These are phyloP conservation scores for Agriotes lineatus DNA, from an alignment of 2,888 invertebrate genomes.

Conservation along the genomic window DNA sequence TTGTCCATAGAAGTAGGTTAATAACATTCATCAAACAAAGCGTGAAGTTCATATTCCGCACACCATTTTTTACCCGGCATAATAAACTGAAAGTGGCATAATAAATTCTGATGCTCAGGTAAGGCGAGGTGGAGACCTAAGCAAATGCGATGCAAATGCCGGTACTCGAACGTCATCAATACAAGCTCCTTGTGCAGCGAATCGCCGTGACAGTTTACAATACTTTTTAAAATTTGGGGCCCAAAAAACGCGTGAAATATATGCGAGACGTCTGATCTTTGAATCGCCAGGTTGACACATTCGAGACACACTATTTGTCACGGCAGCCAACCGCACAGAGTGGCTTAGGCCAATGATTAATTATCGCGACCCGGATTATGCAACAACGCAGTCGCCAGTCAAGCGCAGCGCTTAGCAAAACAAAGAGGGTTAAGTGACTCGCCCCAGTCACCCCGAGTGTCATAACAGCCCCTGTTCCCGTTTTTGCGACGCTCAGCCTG, in stretches of 20 bases:
- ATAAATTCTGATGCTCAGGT: constrained; percentile 48
- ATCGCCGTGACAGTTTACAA: constrained; percentile 59
- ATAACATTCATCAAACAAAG: constrained; percentile 41
- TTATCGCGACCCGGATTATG: constrained; percentile 61
- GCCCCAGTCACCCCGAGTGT: constrained; percentile 38
- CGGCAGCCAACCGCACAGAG: constrained; percentile 59
- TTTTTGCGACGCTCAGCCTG: background rate
- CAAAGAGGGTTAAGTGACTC: constrained; percentile 59
- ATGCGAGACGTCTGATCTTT: constrained; percentile 54
- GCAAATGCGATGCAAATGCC: constrained; percentile 50
- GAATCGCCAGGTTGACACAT: constrained; percentile 62
- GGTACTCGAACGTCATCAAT: constrained; percentile 55
- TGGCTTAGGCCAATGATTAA: constrained; percentile 59
- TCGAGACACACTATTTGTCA: constrained; percentile 63
- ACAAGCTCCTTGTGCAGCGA: constrained; percentile 52
- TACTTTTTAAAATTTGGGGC: constrained; percentile 56
- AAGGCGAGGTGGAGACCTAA: no score
- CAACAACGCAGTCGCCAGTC: constrained; percentile 55
- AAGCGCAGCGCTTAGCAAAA: constrained; percentile 56
- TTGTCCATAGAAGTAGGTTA: constrained; percentile 35
- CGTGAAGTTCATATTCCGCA: constrained; percentile 46
- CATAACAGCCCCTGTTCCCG: constrained; percentile 29
- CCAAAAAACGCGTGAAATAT: constrained; percentile 56
- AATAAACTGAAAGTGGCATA: constrained; percentile 47
- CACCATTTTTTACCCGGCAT: constrained; percentile 37